These are phyloP conservation scores for Crossaster papposus DNA, from an alignment of 53 echinoderm and acorn worm genomes.

Conservation along the genomic window DNA sequence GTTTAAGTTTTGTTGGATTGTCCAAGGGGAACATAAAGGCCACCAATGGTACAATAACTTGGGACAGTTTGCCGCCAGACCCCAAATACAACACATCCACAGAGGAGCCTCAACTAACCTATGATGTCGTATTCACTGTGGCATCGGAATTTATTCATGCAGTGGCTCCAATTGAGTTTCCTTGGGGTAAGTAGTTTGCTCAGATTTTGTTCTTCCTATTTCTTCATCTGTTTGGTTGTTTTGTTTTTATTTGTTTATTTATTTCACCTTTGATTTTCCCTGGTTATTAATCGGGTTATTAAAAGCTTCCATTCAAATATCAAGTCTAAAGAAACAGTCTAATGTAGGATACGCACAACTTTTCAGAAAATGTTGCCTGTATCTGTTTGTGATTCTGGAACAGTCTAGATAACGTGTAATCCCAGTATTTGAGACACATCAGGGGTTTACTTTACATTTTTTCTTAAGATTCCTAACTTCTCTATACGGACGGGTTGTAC, in stretches of 20 bases:
- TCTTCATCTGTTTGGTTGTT: neutral
- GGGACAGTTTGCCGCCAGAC: slow-evolving; percentile 46
- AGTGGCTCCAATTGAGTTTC: slow-evolving; percentile 53
- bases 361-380: too few relatives aligned
- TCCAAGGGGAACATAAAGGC: neutral
- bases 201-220: neutral
- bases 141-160: slow-evolving; percentile 61
- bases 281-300: too few relatives aligned
- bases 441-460: too few relatives aligned
- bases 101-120: neutral
- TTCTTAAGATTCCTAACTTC: too few relatives aligned
- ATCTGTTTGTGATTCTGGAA: too few relatives aligned
- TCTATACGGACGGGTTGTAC: too few relatives aligned
- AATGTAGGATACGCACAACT: too few relatives aligned
- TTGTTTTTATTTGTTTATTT: neutral
- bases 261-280: too few relatives aligned
- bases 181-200: slow-evolving; percentile 53
- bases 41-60: slow-evolving; percentile 23
- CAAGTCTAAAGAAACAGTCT: too few relatives aligned
- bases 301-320: too few relatives aligned
- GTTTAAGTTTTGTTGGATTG: slow-evolving; percentile 12
- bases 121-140: slow-evolving; percentile 24
- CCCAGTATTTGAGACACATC: too few relatives aligned
- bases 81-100: slow-evolving; percentile 50
- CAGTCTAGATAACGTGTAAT: too few relatives aligned